Evolutionary conservation across 2,113 vertebrate genomes (phyloP).

Genomic region (Nestor notabilis): DNA sequence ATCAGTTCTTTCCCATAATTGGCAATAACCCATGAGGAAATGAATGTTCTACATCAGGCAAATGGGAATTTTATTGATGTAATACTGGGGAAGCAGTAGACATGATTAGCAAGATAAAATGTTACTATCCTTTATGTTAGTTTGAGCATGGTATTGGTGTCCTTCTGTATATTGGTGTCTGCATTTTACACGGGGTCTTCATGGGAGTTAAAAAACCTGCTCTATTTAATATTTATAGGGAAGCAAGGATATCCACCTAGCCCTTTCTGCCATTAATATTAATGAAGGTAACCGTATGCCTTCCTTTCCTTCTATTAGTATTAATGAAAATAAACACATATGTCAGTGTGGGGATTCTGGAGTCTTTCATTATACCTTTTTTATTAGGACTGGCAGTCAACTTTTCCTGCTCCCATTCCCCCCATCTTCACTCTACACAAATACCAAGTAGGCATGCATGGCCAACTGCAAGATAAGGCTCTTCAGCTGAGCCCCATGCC

Average conservation of each 20-base stretch:
- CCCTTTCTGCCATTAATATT: background rate
- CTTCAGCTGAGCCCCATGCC: background rate
- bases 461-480: background rate
- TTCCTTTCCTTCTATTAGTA: background rate
- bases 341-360: background rate
- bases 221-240: background rate
- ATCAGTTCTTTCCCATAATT: background rate
- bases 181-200: background rate
- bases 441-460: accelerated
- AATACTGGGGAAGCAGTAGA: background rate
- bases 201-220: background rate
- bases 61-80: slow-evolving; percentile 38
- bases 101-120: background rate
- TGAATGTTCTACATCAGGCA: background rate
- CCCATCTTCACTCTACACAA: accelerated
- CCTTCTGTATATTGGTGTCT: background rate
- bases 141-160: background rate
- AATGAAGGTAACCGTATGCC: background rate
- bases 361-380: background rate
- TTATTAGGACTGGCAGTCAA: background rate
- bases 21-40: background rate
- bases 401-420: background rate
- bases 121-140: background rate
- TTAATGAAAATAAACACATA: background rate
- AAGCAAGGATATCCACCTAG: background rate